phyloP scores from a whole-genome alignment of 2,797 vertebrate genomes.

The Enoplosus armatus region DNA sequence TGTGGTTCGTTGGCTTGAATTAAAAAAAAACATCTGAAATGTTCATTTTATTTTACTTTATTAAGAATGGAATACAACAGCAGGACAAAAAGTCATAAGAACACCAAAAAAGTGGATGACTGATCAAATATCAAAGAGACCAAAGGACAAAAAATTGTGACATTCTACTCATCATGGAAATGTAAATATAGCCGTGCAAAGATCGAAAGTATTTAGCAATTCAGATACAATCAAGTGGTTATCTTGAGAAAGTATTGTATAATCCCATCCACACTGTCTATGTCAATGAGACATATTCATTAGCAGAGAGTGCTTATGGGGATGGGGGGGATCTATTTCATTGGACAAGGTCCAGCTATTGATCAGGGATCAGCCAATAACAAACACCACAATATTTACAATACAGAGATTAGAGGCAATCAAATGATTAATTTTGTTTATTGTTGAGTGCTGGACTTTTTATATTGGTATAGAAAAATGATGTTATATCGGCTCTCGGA shows the following conservation, averaged over 20 bases:
- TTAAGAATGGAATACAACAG: slow-evolving; percentile 89
- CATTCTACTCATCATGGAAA: slow-evolving; percentile 76
- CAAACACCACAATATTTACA: slow-evolving; percentile 83
- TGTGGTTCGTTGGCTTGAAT: background rate
- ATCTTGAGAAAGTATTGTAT: slow-evolving; percentile 58
- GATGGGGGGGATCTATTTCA: slow-evolving; percentile 47
- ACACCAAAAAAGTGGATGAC: slow-evolving; percentile 82
- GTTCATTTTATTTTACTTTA: slow-evolving; percentile 78
- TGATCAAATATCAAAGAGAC: slow-evolving; percentile 82
- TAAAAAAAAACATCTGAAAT: slow-evolving; percentile 9
- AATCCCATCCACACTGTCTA: slow-evolving; percentile 55
- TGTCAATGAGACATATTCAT: slow-evolving; percentile 51
- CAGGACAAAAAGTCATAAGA: slow-evolving; percentile 85
- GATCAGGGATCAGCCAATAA: slow-evolving; percentile 77
- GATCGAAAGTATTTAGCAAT: slow-evolving; percentile 60
- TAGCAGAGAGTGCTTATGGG: slow-evolving; percentile 52
- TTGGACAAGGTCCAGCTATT: slow-evolving; percentile 74
- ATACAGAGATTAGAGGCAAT: slow-evolving; percentile 76
- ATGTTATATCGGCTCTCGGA: slow-evolving; percentile 59
- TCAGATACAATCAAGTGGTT: slow-evolving; percentile 75
- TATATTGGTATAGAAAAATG: slow-evolving; percentile 71
- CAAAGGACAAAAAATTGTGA: slow-evolving; percentile 62
- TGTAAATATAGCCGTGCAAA: slow-evolving; percentile 77
- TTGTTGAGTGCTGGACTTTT: slow-evolving; percentile 65
- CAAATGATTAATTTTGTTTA: slow-evolving; percentile 68